Evolutionary conservation across 2,888 invertebrate genomes (phyloP).

Genomic region (Volucella inanis): DNA sequence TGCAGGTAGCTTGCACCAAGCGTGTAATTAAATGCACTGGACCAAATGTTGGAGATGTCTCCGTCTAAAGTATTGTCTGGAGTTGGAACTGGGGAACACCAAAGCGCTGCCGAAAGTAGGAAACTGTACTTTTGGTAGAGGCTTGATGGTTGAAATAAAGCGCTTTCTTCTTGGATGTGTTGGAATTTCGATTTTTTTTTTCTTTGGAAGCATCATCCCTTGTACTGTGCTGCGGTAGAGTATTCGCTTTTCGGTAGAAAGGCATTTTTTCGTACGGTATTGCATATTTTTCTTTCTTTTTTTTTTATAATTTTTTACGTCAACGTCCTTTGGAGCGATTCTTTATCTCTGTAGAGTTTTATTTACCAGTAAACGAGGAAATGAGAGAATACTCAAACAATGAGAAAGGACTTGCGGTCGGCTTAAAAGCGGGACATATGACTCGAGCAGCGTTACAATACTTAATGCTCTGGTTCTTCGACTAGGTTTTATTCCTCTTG

Average conservation of each 20-base stretch:
- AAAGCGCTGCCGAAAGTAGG: too few relatives aligned
- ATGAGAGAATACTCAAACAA: slow-evolving; percentile 17
- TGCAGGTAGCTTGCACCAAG: slow-evolving; percentile 59
- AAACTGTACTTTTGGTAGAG: too few relatives aligned
- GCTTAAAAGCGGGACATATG: slow-evolving; percentile 39
- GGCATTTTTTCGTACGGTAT: slow-evolving; percentile 33
- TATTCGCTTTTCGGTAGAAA: slow-evolving; percentile 55
- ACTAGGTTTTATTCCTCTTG: slow-evolving; percentile 41
- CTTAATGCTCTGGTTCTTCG: slow-evolving; percentile 32
- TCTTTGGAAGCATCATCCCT: slow-evolving; percentile 38
- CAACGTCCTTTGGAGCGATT: slow-evolving; percentile 46
- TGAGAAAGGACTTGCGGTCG: slow-evolving; percentile 52
- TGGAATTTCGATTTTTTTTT: slow-evolving; percentile 5
- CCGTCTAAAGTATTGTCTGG: not conserved
- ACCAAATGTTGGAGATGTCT: slow-evolving; percentile 43
- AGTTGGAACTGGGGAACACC: too few relatives aligned
- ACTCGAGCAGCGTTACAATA: slow-evolving; percentile 39
- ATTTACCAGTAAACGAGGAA: not conserved
- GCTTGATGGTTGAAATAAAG: not conserved
- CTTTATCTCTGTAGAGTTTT: slow-evolving; percentile 47
- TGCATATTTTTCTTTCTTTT: slow-evolving; percentile 33
- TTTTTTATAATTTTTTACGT: not conserved
- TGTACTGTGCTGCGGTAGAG: slow-evolving; percentile 49
- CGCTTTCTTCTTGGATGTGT: not conserved
- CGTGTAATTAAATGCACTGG: slow-evolving; percentile 66